Percentiles rank a stretch among this genome's conserved stretches.
Conservation (phyloP, 1,140 invertebrate species). For the Drosophila repleta region DNA sequence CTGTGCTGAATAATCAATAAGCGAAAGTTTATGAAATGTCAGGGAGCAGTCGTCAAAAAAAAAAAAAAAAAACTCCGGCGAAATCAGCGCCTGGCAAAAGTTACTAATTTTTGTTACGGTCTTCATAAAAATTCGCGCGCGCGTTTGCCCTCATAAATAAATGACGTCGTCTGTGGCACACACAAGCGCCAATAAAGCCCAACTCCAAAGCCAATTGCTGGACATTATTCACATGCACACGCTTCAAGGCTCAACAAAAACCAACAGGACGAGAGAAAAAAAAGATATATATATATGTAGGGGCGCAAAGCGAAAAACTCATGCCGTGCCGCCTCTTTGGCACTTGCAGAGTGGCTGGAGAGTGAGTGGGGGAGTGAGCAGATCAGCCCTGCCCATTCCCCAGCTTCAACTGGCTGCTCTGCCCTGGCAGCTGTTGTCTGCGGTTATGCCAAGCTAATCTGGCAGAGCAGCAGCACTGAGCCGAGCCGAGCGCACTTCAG, state of each 20-base stretch:
- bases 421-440: constrained; percentile 73
- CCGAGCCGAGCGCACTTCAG: constrained; percentile 58
- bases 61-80: neutral
- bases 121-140: constrained; percentile 70
- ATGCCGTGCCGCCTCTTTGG: constrained; percentile 24
- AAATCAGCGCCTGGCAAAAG: constrained; percentile 44
- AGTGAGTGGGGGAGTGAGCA: too few relatives aligned
- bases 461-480: constrained; percentile 40
- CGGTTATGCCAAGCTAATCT: constrained; percentile 79
- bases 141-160: constrained; percentile 61
- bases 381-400: neutral
- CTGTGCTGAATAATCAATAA: constrained; percentile 70
- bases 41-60: constrained; percentile 58
- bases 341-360: constrained; percentile 8
- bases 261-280: constrained; percentile 5
- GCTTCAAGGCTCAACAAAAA: constrained; percentile 40
- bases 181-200: constrained; percentile 19
- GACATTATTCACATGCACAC: constrained; percentile 80
- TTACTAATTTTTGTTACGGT: constrained; percentile 73
- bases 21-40: constrained; percentile 62
- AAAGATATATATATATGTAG: neutral
- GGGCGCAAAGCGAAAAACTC: constrained; percentile 22
- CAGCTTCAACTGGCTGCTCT: constrained; percentile 24
- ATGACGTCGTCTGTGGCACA: constrained; percentile 51
- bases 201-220: constrained; percentile 50